Evolutionary conservation across 1,140 invertebrate genomes (phyloP), one percentile per base, ranked within the genome.

Genomic region (Zophobas atratus): DNA sequence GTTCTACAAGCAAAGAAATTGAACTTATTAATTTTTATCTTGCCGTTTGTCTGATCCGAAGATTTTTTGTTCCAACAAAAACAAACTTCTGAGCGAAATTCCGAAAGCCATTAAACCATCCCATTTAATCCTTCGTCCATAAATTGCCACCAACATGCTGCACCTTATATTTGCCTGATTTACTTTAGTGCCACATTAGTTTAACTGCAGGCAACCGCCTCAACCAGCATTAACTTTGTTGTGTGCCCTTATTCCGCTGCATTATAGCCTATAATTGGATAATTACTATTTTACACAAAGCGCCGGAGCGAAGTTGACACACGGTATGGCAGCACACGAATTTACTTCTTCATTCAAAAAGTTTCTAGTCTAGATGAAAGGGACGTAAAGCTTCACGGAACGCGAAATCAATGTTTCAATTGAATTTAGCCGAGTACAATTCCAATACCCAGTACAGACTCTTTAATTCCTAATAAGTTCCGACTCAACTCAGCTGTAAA

Each of bases 11-110:
- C 60, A 67, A 39, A 67, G 39, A 43, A 67, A 67, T 43, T 46
- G 39, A 67, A 67, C 60, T 67, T 67, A 67, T 67, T 67, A 67
- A 55, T 67, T 67, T 67, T 67, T 67, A 67, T 67, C 60, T 46
- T 67, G 39, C 41, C 35, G 34, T 57, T 36, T n/a, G 55, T 57
- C 34, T 57, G 60, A 67, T 43, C 39, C 39, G 20, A 43, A 51
- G 49, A 51, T 51, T 51, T 51, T 39, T 39, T 6, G 57, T 56
- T 56, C 34, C 55, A 41, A 8, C 1, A 63, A 63, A 6, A 60
- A 63, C 36, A 1, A 34, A 56, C 43, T 3, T 46, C 6, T 8
- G 43, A 8, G 6, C 43, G 6, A 8, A 60, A 6, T 36, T 36
- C 6, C 38, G 8, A 60, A 60, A 60, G 6, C 34, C 36, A 60